These are phyloP conservation scores for Antrozous pallidus DNA, from an alignment of 2,797 vertebrate genomes.

Conservation along the genomic window DNA sequence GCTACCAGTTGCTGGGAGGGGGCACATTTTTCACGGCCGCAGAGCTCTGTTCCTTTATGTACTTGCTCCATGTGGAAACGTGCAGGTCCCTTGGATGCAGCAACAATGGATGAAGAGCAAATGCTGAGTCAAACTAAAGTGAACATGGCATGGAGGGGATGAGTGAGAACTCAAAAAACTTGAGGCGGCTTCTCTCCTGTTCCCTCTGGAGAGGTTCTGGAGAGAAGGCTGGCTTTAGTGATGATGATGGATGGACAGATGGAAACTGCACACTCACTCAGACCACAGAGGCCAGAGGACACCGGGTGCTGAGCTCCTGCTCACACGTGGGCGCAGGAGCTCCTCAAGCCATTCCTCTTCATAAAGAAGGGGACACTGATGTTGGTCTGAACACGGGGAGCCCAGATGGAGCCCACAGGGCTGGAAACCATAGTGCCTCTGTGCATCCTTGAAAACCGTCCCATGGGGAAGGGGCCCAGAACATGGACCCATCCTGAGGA, in stretches of 20 bases:
- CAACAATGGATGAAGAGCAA: constrained; percentile 66
- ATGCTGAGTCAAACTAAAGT: constrained; percentile 63
- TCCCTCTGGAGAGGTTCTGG: constrained; percentile 5
- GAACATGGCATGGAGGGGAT: constrained; percentile 6
- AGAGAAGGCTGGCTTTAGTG: constrained; percentile 60
- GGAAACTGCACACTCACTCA: constrained; percentile 71
- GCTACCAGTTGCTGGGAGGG: background rate
- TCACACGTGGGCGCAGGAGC: background rate
- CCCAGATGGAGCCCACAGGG: background rate
- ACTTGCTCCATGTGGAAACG: constrained; percentile 16
- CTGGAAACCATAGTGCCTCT: background rate
- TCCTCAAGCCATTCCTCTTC: background rate
- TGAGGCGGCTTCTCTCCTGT: constrained; percentile 47
- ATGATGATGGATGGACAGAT: constrained; percentile 34
- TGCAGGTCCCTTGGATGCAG: constrained; percentile 42
- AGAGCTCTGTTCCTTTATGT: constrained; percentile 27
- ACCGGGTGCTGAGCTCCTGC: background rate
- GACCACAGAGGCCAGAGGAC: constrained; percentile 63
- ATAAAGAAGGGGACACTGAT: background rate
- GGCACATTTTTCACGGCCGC: background rate
- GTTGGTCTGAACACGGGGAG: constrained; percentile 26
- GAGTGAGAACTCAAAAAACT: constrained; percentile 15
- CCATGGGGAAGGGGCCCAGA: background rate
- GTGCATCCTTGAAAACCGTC: background rate
- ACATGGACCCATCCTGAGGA: background rate